Evolutionary conservation across 1,140 invertebrate species (phyloP).

Genomic region (Pseudachorutes palmiensis): DNA sequence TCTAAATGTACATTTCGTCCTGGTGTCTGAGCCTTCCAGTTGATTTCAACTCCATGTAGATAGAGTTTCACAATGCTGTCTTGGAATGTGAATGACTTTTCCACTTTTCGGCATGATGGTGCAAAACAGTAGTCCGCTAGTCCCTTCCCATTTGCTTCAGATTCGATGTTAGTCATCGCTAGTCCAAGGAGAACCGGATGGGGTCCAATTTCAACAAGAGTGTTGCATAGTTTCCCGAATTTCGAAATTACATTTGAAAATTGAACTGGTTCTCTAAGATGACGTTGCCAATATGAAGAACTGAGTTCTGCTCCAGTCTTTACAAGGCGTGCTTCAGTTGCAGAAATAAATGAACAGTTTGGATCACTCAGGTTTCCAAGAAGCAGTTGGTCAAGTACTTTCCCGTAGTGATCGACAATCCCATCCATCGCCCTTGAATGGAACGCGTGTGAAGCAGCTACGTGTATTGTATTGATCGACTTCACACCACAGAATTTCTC

Average conservation of each 20-base stretch:
- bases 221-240: neutral
- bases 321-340: neutral
- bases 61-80: slow-evolving; percentile 17
- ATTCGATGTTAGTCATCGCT: slow-evolving; percentile 7
- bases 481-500: slow-evolving; percentile 1
- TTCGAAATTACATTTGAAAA: slow-evolving; percentile 10
- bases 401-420: no score
- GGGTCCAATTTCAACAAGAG: slow-evolving; percentile 21
- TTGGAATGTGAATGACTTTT: slow-evolving; percentile 18
- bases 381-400: slow-evolving; percentile 11
- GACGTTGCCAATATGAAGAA: slow-evolving; percentile 18
- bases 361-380: neutral
- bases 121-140: no score
- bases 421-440: slow-evolving; percentile 24
- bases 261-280: slow-evolving; percentile 17
- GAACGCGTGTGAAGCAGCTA: slow-evolving; percentile 19
- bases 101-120: slow-evolving; percentile 19
- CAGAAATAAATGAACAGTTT: slow-evolving; percentile 11
- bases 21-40: slow-evolving; percentile 14
- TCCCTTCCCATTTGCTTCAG: slow-evolving; percentile 4
- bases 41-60: slow-evolving; percentile 14
- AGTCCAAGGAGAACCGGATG: slow-evolving; percentile 20
- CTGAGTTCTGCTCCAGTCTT: slow-evolving; percentile 5
- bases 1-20: slow-evolving; percentile 3
- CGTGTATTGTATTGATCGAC: neutral